Evolutionary conservation across 2,113 vertebrate genomes (phyloP).

Genomic region (Neolamprologus sp.): DNA sequence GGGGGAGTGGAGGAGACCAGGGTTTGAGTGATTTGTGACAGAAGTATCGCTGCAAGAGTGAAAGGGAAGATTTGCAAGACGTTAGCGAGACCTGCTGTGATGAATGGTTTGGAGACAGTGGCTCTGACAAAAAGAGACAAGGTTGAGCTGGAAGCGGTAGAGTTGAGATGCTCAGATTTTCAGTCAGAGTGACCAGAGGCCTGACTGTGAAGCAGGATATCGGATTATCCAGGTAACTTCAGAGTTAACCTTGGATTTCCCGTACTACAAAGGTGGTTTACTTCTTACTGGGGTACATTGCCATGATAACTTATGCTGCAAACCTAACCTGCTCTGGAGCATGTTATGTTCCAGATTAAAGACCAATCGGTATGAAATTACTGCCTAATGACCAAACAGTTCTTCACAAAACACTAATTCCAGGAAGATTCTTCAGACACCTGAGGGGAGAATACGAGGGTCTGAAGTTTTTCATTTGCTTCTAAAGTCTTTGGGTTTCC

Average conservation of each 20-base stretch:
- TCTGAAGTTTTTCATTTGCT: background rate
- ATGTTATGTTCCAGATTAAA: background rate
- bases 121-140: background rate
- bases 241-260: background rate
- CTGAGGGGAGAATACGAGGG: background rate
- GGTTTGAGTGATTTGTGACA: background rate
- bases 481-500: background rate
- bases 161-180: background rate
- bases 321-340: background rate
- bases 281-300: background rate
- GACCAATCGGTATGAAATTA: background rate
- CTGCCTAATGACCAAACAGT: background rate
- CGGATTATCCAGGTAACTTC: background rate
- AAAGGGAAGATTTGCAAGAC: background rate
- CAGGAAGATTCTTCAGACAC: background rate
- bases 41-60: background rate
- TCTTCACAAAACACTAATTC: background rate
- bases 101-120: background rate
- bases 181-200: background rate
- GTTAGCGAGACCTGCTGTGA: background rate
- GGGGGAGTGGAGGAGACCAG: background rate
- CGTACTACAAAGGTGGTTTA: background rate
- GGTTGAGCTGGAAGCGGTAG: background rate
- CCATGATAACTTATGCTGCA: background rate
- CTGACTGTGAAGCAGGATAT: background rate